Conservation (phyloP, 1,140 invertebrate species). For the Dendroctonus ponderosae region DNA sequence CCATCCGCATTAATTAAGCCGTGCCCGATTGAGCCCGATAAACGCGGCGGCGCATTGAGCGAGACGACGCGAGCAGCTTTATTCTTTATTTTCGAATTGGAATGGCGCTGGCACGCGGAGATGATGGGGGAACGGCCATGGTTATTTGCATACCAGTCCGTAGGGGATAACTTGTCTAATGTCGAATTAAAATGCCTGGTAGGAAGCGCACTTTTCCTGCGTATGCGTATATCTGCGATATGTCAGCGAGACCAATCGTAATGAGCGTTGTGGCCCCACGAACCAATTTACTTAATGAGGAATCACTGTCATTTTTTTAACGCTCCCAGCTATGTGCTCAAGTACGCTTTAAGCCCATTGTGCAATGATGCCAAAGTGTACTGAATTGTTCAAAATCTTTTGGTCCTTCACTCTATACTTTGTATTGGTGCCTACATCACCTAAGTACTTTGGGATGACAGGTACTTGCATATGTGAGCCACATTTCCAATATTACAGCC, state of each 20-base stretch:
- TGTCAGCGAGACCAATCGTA: slow-evolving; percentile 11
- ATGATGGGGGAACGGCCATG: slow-evolving; percentile 18
- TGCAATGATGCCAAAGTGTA: no score
- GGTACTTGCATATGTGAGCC: no score
- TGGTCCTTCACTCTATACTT: no score
- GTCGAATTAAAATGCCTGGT: slow-evolving; percentile 24
- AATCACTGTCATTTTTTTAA: no score
- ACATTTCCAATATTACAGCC: no score
- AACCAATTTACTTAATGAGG: no score
- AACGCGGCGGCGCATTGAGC: slow-evolving; percentile 14
- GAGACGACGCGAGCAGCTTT: slow-evolving; percentile 1
- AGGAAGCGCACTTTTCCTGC: slow-evolving; percentile 7
- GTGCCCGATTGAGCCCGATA: neutral
- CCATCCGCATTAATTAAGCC: slow-evolving; percentile 10
- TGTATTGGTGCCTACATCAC: no score
- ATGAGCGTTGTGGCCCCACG: neutral
- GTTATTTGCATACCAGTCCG: slow-evolving; percentile 12
- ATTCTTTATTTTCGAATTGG: slow-evolving; percentile 18
- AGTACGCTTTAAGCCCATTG: no score
- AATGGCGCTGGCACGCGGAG: slow-evolving; percentile 8
- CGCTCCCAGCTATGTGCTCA: no score
- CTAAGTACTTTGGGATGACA: no score
- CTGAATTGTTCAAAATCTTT: no score
- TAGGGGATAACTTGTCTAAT: slow-evolving; percentile 22
- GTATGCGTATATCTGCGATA: slow-evolving; percentile 18